These are phyloP conservation scores for Campylomormyrus tamandua DNA, from an alignment of 2,113 vertebrate genomes.

Conservation along the genomic window DNA sequence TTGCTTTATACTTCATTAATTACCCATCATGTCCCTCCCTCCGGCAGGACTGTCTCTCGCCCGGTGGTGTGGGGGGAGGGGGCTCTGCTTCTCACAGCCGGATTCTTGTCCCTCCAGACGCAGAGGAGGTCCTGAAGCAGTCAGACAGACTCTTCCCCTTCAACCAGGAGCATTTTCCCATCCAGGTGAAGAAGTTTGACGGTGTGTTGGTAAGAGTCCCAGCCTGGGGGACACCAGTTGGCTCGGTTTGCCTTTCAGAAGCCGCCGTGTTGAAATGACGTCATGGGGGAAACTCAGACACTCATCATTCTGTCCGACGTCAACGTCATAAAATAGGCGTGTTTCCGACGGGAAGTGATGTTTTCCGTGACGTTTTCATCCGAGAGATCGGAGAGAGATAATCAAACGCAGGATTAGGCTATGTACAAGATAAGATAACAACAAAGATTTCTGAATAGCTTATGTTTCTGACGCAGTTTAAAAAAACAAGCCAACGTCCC, in stretches of 20 bases:
- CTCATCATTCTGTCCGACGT: too few species aligned
- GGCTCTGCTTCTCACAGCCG: background rate
- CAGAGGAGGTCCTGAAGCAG: slow-evolving; percentile 33
- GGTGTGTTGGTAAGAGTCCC: slow-evolving; percentile 26
- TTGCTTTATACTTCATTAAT: background rate
- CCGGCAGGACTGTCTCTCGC: background rate
- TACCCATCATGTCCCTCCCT: background rate
- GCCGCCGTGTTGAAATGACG: too few species aligned
- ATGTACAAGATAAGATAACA: background rate
- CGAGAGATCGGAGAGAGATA: too few species aligned
- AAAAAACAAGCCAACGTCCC: background rate
- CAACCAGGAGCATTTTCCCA: slow-evolving; percentile 28
- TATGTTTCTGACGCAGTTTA: background rate
- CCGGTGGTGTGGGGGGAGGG: background rate
- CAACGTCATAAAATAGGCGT: too few species aligned
- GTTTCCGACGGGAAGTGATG: too few species aligned
- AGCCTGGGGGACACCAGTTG: background rate
- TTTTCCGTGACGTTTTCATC: too few species aligned
- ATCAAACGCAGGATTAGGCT: background rate
- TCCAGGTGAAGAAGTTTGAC: slow-evolving; percentile 36
- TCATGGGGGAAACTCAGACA: too few species aligned
- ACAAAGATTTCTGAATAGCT: background rate
- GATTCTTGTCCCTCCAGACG: slow-evolving; percentile 28
- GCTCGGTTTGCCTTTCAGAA: background rate
- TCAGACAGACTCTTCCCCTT: slow-evolving; percentile 30